phyloP scores from a whole-genome alignment of 2,113 vertebrate genomes.

The Lagopus muta region DNA sequence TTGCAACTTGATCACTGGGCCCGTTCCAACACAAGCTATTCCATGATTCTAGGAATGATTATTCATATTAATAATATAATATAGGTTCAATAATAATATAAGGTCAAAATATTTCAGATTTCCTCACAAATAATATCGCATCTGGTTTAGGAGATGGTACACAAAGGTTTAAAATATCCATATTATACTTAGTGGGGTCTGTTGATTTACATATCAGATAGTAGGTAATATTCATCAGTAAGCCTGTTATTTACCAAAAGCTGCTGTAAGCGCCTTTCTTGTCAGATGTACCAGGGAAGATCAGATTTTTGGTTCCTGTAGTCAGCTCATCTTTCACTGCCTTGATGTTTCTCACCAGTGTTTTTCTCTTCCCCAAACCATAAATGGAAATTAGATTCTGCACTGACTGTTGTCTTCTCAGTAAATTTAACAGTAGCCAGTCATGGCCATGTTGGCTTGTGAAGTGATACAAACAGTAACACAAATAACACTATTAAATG shows the following conservation, averaged over 20 bases:
- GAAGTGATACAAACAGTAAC: background rate
- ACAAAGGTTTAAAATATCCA: background rate
- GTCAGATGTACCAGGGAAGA: background rate
- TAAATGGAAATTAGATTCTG: background rate
- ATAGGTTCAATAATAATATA: background rate
- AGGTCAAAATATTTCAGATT: background rate
- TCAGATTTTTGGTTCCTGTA: background rate
- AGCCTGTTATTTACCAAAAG: background rate
- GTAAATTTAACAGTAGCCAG: background rate
- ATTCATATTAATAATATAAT: too few species aligned
- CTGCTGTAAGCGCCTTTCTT: background rate
- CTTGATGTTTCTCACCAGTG: background rate
- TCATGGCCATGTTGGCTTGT: background rate
- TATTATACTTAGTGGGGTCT: background rate
- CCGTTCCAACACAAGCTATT: too few species aligned
- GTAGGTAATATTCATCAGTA: background rate
- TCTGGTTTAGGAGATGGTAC: background rate
- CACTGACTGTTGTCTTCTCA: background rate
- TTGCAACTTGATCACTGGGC: too few species aligned
- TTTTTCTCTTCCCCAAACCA: background rate
- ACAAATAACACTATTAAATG: background rate
- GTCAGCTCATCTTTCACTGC: background rate
- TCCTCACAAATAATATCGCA: background rate
- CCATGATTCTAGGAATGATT: too few species aligned
- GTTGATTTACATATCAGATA: background rate